Evolutionary conservation across 1,140 invertebrate species (phyloP), one percentile per base, ranked within the genome.

Genomic region (silkworm (Bombyx mori)): DNA sequence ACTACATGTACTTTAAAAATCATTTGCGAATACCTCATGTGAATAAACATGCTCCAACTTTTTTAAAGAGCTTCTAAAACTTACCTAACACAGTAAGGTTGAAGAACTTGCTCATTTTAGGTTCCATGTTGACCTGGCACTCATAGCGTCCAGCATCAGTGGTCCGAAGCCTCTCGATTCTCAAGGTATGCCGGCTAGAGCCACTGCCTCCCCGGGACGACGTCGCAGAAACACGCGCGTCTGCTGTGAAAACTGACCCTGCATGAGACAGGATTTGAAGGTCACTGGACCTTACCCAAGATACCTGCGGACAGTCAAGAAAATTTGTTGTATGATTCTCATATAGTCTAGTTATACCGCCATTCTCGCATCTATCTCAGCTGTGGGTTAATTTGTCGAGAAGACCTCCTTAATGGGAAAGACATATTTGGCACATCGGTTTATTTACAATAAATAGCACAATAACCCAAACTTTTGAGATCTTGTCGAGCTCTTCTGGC

Each of bases 61-160:
- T 18, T 18, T 18, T 18, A 18, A 18, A 18, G n/a, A 18, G 12
- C 12, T 18, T 35, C 26, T 35, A 3, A 44, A 7, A 73, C 79
- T 80, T 77, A 93, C 93, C 92, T 82, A 89, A 77, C 8, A 94
- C 92, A 42, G 88, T 90, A 18, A 94, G 88, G 69, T 90, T 90
- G 65, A 93, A 90, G 58, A 91, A 90, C 66, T 91, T 88, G 82
- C 91, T 93, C 82, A 93, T 91, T 79, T 94, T 94, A n/a, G 93
- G 93, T 68, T 94, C 92, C 1, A 93, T 94, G 76, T 94, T 94
- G 69, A 95, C 90, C 80, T 95, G 94, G 69, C 93, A 95, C 88
- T 94, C 93, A 86, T 94, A 94, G 47, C 90, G 88, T 44, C 94
- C 94, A 9, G 91, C 87, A 79, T 95, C 94, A 7, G 89, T 76